Base-by-base conservation (phyloP, 2,888 invertebrate species). In the Lithophane semibrunnea region DNA sequence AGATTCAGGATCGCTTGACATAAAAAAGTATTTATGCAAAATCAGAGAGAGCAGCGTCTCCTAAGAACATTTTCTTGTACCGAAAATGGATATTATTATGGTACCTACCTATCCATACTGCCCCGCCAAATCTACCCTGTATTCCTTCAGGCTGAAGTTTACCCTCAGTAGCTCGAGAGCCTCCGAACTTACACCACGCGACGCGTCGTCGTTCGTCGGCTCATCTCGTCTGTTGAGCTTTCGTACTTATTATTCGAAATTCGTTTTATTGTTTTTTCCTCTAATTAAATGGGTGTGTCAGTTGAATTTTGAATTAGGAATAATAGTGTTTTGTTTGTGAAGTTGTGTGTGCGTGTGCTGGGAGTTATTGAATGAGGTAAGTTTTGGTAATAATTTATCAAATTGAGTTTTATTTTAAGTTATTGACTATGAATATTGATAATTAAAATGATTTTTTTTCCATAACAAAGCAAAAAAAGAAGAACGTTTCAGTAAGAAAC, bases 131-230 rank as follows among this genome's bases (percentile, higher is more conserved):
- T 37, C 29, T 1, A 52, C 29, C 54, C n/a, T 37, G 52, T 37
- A 37, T 52, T 49, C 58, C 13, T 13, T 42, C 37, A n/a, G 24
- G 44, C 37, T 56, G 64, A 73, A 77, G 44, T 77, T 82, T 60
- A 68, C 64, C 71, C 67, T 82, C 84, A 86, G 86, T 86, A 56
- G 76, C 63, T 75, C 72, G 54, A 49, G 21, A 74, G 58, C 71
- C 63, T 61, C 66, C 66, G 72, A 44, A 69, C 60, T 9, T 3
- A 37, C 13, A 24, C 2, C 73, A 84, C 85, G 85, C 72, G 58
- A 16, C 58, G 70, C 37, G 12, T 18, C 21, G 42, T 58, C 37
- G 5, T 24, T 76, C 8, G 37, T 60, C 24, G 18, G 56, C 16
- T 56, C 24, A 8, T 13, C 21, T 42, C 49, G 37, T 61, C 37